A percentile compares a stretch with the other conserved stretches of the same genome.
Conservation (phyloP, 1,140 invertebrate species). For the Reticulitermes speratus region DNA sequence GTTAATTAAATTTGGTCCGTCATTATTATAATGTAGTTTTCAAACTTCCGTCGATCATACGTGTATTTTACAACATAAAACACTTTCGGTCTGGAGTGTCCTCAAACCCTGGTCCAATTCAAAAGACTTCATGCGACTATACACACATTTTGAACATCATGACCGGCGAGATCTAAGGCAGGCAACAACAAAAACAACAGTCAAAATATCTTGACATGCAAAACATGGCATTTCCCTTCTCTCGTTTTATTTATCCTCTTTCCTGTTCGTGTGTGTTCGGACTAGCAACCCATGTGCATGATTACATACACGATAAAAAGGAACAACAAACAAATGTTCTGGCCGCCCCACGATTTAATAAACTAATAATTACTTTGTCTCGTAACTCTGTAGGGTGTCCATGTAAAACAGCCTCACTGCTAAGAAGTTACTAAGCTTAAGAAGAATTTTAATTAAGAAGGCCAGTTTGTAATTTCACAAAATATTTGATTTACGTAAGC, state of each 20-base stretch:
- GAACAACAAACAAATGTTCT: neutral
- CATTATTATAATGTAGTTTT: too few species aligned
- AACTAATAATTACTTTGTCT: conserved; percentile 14
- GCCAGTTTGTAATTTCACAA: neutral
- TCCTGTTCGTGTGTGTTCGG: neutral
- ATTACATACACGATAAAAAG: neutral
- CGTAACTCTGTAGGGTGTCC: neutral
- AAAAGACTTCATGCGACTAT: neutral
- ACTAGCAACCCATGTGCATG: neutral
- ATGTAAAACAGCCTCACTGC: neutral
- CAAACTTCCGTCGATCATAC: too few species aligned
- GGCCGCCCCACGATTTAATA: conserved; percentile 8
- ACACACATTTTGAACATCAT: neutral
- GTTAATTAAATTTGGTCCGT: too few species aligned
- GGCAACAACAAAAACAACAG: neutral
- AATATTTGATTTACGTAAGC: neutral
- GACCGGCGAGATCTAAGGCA: neutral
- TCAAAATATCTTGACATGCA: neutral
- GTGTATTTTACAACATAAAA: too few species aligned
- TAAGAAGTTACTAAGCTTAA: neutral
- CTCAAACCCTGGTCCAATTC: neutral
- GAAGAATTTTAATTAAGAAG: neutral
- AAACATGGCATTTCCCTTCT: conserved; percentile 6
- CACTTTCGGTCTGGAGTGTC: too few species aligned
- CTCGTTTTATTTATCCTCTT: neutral